phyloP scores from a whole-genome alignment of 2,888 invertebrate genomes.

The Thymelicus acteon region DNA sequence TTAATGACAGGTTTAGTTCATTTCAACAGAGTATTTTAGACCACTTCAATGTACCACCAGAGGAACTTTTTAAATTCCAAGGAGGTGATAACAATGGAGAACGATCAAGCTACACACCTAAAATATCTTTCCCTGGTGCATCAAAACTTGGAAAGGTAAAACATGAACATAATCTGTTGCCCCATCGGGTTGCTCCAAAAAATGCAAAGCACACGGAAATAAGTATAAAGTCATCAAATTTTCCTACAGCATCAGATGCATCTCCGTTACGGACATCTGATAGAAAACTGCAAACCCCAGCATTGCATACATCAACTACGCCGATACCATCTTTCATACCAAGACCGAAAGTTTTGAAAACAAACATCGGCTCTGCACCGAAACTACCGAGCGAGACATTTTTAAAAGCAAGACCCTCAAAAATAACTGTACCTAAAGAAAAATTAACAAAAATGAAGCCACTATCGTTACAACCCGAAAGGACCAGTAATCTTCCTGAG shows the following conservation, averaged over 20 bases:
- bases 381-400: neutral
- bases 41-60: slow-evolving; percentile 10
- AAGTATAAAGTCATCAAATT: neutral
- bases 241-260: neutral
- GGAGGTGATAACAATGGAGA: neutral
- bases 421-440: neutral
- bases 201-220: neutral
- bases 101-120: slow-evolving; percentile 2
- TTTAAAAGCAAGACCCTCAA: neutral
- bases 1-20: slow-evolving; percentile 64
- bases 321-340: slow-evolving; percentile 13
- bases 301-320: neutral
- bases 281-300: slow-evolving; percentile 4
- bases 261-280: neutral
- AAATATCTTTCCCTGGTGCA: neutral
- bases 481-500: neutral
- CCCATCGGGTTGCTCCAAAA: neutral
- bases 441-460: slow-evolving; percentile 6
- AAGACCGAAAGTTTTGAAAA: slow-evolving; percentile 20
- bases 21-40: slow-evolving; percentile 55
- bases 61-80: neutral
- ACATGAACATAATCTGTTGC: slow-evolving; percentile 4
- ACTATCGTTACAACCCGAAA: neutral
- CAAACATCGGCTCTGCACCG: neutral
- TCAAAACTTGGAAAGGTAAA: neutral